phyloP scores from a whole-genome alignment of 2,888 invertebrate species.

The Agrotis ipsilon region DNA sequence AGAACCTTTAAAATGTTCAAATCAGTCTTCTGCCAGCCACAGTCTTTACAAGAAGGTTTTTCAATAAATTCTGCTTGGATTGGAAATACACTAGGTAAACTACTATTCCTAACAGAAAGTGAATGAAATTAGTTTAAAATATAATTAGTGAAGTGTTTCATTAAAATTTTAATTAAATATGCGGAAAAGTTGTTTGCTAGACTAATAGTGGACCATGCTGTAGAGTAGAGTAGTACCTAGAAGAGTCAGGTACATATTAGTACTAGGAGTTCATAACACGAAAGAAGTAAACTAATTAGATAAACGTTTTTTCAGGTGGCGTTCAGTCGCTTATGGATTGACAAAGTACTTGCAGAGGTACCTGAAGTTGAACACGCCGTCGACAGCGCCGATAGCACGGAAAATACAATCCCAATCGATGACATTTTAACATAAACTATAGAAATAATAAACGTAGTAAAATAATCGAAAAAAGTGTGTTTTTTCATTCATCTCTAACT shows the following conservation, averaged over 20 bases:
- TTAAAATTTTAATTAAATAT: no score
- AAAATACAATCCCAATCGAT: slow-evolving; percentile 75
- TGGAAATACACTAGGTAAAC: not conserved
- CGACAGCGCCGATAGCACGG: slow-evolving; percentile 83
- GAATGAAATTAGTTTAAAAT: no score
- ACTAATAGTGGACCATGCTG: not conserved
- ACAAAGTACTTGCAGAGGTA: slow-evolving; percentile 74
- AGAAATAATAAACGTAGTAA: slow-evolving; percentile 13
- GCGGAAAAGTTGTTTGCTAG: not conserved
- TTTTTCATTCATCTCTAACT: slow-evolving; percentile 8
- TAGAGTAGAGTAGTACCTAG: slow-evolving; percentile 26
- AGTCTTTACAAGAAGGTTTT: no score
- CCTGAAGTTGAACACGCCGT: slow-evolving; percentile 59
- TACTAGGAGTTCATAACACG: slow-evolving; percentile 46
- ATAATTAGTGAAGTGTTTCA: no score
- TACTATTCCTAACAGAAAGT: not conserved
- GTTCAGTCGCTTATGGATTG: slow-evolving; percentile 83
- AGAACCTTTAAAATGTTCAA: not conserved
- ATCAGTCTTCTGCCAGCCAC: not conserved
- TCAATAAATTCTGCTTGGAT: no score
- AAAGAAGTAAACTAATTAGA: slow-evolving; percentile 13
- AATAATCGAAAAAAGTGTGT: slow-evolving; percentile 13
- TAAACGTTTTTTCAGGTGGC: slow-evolving; percentile 76
- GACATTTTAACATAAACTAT: not conserved
- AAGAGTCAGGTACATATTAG: slow-evolving; percentile 37